Evolutionary conservation across 1,140 invertebrate genomes (phyloP), one percentile per base, ranked within the genome.

Genomic region (Drosophila grimshawi): DNA sequence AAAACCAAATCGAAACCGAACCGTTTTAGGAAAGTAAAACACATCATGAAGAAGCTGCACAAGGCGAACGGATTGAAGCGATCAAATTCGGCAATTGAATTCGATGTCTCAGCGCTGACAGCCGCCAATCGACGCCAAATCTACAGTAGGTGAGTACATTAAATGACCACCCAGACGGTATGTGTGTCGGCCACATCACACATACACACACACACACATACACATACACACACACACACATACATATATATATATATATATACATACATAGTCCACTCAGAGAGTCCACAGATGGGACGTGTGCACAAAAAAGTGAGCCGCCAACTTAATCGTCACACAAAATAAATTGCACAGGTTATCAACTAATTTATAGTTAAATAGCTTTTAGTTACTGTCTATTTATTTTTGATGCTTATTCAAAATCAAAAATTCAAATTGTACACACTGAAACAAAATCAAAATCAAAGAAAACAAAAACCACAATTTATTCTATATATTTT

Each of bases 21-120:
- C n/a, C 11, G 46, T 41, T 57, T 56, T 67, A 92, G 91, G 80
- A 92, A 92, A 78, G 88, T 88, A 52, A 92, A 79, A 61, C 78
- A 91, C 73, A 91, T 92, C 74, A 91, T 91, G 90, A 92, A 92
- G 81, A 92, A 92, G 82, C 78, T 92, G 76, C 85, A 92, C 81
- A 92, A 92, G 78, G 82, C 81, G 74, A 92, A 92, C 64, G 89
- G 91, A 74, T 74, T 91, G 63, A 92, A 91, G 74, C 93, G 96
- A 37, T 95, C 96, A 5, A 95, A 96, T 80, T 96, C 96, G 61
- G 96, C 95, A 4, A 95, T 95, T 3, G 96, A 96, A 79, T 93
- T 96, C 41, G 94, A 96, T 81, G 94, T 95, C 27, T 94, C 94
- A 46, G 94, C 94, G 3, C 93, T 96, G 61, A 94, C 94, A 4